These are phyloP conservation scores for Eubucco bourcierii DNA, from an alignment of 2,113 vertebrate genomes.

Conservation along the genomic window DNA sequence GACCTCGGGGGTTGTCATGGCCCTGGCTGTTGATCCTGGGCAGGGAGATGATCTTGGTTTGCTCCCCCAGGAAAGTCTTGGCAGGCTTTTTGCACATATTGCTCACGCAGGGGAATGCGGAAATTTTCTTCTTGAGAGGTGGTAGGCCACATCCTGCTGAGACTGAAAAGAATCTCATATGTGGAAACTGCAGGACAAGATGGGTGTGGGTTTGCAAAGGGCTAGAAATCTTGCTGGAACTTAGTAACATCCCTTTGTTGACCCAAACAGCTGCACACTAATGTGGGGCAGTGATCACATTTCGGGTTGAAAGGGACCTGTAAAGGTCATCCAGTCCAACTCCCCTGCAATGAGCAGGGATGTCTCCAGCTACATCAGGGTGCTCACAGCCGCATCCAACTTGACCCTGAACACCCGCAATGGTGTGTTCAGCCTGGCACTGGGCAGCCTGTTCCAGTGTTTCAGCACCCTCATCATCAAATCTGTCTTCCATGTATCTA, in stretches of 20 bases:
- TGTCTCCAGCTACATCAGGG: too few species aligned
- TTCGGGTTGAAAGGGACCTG: neutral
- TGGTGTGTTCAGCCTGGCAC: too few species aligned
- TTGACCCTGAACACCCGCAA: too few species aligned
- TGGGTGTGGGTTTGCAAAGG: neutral
- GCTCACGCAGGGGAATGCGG: neutral
- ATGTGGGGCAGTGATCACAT: neutral
- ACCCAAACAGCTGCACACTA: neutral
- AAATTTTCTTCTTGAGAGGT: neutral
- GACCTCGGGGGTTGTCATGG: neutral
- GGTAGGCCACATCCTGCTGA: neutral
- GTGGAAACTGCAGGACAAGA: neutral
- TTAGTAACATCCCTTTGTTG: neutral
- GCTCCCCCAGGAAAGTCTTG: neutral
- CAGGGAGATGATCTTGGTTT: conserved; percentile 11
- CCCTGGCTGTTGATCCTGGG: conserved; percentile 41
- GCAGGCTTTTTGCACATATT: neutral
- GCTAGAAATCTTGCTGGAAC: neutral
- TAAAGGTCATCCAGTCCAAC: neutral
- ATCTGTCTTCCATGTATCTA: neutral
- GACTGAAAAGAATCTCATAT: neutral
- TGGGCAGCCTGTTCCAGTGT: too few species aligned
- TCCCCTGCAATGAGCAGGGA: too few species aligned
- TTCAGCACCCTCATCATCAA: neutral
- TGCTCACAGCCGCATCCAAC: too few species aligned